Base-by-base conservation (phyloP, 2,888 invertebrate genomes). In the Cheilosia vulpina region DNA sequence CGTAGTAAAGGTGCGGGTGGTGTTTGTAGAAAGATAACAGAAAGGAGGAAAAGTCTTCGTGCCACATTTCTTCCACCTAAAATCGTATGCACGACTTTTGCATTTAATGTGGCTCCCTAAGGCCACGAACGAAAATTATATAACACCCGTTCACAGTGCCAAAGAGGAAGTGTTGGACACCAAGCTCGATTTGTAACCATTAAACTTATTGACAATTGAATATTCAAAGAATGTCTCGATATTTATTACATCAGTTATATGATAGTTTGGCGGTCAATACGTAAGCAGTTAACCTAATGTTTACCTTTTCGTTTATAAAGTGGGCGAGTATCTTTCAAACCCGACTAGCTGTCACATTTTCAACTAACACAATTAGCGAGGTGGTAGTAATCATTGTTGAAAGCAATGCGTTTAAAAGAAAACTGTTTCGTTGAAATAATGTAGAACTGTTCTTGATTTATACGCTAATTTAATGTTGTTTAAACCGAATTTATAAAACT, bases 151-250 rank as follows among this genome's bases (percentile, higher is more conserved):
- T 17, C 7, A 47, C 52, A n/a, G 19, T 63, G 83, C 79, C 83
- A 83, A 83, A 21, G 38, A 69, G 73, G 81, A 76, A 83, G 73
- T 71, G 63, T 24, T 62, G 19, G 57, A 34, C 19, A 41, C 52
- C 38, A 52, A 53, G 57, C 41, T 45, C n/a, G 38, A 38, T 24
- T 57, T 62, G 66, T 58, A 19, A 19, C 38, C 34, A 34, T 47
- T 11, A 5, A 27, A 17, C 17, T 19, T 19, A 60, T 50, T 81
- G 41, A 15, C 43, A 50, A 58, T 78, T 78, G 62, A 45, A 45
- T 62, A 77, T 82, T 73, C 73, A 58, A 58, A 73, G 53, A 69
- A 75, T 79, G 79, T 73, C 63, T n/a, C n/a, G 73, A 45, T 65
- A 69, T 79, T 83, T 79, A 75, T 79, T 65, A 52, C 72, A 82